Base-by-base conservation (phyloP, 2,113 vertebrate species). In the Panthera tigris region DNA sequence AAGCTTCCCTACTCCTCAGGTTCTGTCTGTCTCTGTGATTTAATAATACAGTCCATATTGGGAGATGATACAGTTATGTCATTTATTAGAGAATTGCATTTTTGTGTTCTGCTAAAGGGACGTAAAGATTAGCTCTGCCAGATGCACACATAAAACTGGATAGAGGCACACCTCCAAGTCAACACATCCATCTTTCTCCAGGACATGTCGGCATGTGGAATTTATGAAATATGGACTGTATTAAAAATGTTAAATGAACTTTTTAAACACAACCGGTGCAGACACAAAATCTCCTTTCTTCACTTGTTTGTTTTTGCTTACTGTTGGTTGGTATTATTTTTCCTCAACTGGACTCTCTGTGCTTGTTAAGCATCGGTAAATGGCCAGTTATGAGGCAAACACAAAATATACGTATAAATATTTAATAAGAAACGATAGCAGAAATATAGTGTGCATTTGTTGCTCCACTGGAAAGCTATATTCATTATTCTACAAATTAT, bases 401-500 rank as follows among this genome's bases (percentile, higher is more conserved):
- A 97, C 87, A 98, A 98, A 98, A 88, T 84, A 97, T n/a, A 88
- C 57, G 71, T 95, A 98, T 98, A 95, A 98, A 99, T 98, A 98
- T 98, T 99, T 99, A 98, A 99, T 98, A 94, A 94, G 97, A 96
- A 12, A n/a, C 25, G 97, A 97, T 78, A 98, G 96, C 92, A 98
- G 97, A 98, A 98, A 98, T 98, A 98, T 63, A 96, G 97, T 76
- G 86, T 68, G 69, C 36, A 31, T 97, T 98, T 97, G 90, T 94
- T 83, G 97, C 95, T 97, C 97, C 93, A 92, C 89, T 97, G 68
- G 89, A 98, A 98, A 98, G 98, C 97, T 98, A 98, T 98, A 98
- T 98, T 98, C 98, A 98, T 98, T 98, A 98, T 98, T 98, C 97
- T 98, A 98, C 84, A 95, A 98, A 98, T 98, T 98, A 98, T 98